Percentiles rank a stretch among this genome's conserved stretches.
phyloP scores from a whole-genome alignment of 1,140 invertebrate species.

The Drosophila truncata region DNA sequence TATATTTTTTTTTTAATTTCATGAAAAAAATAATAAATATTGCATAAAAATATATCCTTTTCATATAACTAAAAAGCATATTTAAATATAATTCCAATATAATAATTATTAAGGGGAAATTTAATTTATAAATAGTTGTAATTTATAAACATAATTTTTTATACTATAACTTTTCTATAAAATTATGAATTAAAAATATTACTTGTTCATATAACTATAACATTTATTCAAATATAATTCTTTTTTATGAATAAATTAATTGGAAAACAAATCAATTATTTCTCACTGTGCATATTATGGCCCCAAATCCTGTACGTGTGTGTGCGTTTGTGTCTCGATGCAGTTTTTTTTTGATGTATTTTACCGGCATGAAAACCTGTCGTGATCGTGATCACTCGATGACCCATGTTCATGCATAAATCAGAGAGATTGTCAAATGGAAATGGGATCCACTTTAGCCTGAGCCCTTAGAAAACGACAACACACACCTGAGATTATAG shows the following conservation, averaged over 20 bases:
- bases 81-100: too few species aligned
- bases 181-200: background rate
- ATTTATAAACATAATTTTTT: background rate
- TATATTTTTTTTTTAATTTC: too few species aligned
- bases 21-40: too few species aligned
- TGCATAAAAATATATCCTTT: too few species aligned
- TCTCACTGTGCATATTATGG: background rate
- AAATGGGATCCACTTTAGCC: conserved; percentile 22
- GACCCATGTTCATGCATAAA: conserved; percentile 37
- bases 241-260: too few species aligned
- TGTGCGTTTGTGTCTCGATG: conserved; percentile 20
- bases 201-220: background rate
- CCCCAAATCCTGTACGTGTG: conserved; percentile 1
- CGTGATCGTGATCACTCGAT: conserved; percentile 55
- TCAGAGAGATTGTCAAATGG: conserved; percentile 32
- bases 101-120: too few species aligned
- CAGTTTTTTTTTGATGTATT: conserved; percentile 21
- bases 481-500: conserved; percentile 15
- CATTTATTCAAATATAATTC: background rate
- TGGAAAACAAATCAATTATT: background rate
- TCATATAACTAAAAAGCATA: too few species aligned
- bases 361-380: conserved; percentile 57
- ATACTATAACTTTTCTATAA: background rate
- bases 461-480: conserved; percentile 10
- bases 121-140: too few species aligned